Percentiles rank a stretch among this genome's conserved stretches.
These are phyloP conservation scores for Gastrophryne carolinensis DNA, from an alignment of 2,797 vertebrate genomes.

Conservation along the genomic window DNA sequence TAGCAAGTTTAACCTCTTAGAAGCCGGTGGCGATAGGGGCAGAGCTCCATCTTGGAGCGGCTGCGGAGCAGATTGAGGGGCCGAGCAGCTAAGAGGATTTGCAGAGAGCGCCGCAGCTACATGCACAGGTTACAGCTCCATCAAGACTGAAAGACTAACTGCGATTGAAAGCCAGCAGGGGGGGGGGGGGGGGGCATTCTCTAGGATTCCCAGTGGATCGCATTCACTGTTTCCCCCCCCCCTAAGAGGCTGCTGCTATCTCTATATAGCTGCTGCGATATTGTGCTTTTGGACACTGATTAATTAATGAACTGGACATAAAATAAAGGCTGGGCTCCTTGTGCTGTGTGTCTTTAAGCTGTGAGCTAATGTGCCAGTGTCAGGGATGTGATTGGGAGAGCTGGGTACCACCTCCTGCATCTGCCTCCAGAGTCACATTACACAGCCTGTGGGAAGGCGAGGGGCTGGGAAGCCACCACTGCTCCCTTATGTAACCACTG, in stretches of 20 bases:
- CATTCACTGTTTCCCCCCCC: background rate
- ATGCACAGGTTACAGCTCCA: slow-evolving; percentile 25
- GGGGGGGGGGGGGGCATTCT: background rate
- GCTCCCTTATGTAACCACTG: slow-evolving; percentile 40
- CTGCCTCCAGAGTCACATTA: slow-evolving; percentile 47
- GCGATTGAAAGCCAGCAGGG: background rate
- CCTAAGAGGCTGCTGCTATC: background rate
- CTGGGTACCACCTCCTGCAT: slow-evolving; percentile 43
- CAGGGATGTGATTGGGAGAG: slow-evolving; percentile 42
- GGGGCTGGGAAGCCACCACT: slow-evolving; percentile 41
- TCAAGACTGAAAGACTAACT: slow-evolving; percentile 2
- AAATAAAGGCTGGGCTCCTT: slow-evolving; percentile 33
- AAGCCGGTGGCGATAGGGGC: background rate
- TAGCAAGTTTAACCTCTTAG: background rate
- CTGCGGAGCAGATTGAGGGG: slow-evolving; percentile 12
- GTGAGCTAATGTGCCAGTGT: slow-evolving; percentile 49
- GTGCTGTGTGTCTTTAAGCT: slow-evolving; percentile 42
- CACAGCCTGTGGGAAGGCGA: slow-evolving; percentile 22
- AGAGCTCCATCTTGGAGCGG: background rate
- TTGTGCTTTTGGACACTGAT: slow-evolving; percentile 15
- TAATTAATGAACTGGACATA: slow-evolving; percentile 34
- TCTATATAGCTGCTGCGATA: too few relatives aligned
- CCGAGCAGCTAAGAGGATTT: slow-evolving; percentile 43
- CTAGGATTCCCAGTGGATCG: background rate
- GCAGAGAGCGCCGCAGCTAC: slow-evolving; percentile 29